Evolutionary conservation across 2,797 vertebrate genomes (phyloP), one percentile per base, ranked within the genome.

Genomic region (Mareca penelope): DNA sequence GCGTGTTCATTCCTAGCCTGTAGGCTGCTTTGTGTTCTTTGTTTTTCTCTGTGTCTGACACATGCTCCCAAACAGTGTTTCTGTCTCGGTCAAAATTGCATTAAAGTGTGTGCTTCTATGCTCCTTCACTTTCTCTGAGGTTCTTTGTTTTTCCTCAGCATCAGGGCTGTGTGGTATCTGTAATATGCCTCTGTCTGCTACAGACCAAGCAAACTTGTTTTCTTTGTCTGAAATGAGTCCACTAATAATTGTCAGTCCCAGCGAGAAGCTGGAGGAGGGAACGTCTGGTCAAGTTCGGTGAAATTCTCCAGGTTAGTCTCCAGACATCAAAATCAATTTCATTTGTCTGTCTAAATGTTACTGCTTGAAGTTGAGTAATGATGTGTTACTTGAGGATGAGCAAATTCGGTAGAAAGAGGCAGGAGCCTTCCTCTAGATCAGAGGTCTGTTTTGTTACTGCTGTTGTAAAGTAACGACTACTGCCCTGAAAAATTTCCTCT

Each of bases 261-360:
- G 59, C 24, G 64, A 33, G 53, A 73, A 52, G 26, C 0, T 63
- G 60, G 35, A 77, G 82, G 22, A 81, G 56, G 55, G 28, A 89
- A 40, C 2, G 6, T 79, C 46, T 86, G 78, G 55, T 67, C 61
- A 79, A 65, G 35, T 44, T 76, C 42, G 59, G 50, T 63, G 61
- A 42, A 76, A 71, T 57, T 65, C 65, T 85, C 55, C 46, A 71
- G 57, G 53, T 57, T 71, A 89, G 9, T 64, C 69, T 85, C 13
- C 64, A 90, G 89, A 64, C 57, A 9, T 63, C 42, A 89, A 67
- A 93, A 93, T 70, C 82, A 19, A 67, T 91, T 83, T 37, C 4
- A 40, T 92, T 92, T 94, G 46, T 93, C 88, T 95, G 39, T 73
- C 85, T 93, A 56, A 86, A 86, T 35, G 67, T 73, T 92, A 31